Base-by-base conservation (phyloP, 2,113 vertebrate species). In the Fregetta grallaria region DNA sequence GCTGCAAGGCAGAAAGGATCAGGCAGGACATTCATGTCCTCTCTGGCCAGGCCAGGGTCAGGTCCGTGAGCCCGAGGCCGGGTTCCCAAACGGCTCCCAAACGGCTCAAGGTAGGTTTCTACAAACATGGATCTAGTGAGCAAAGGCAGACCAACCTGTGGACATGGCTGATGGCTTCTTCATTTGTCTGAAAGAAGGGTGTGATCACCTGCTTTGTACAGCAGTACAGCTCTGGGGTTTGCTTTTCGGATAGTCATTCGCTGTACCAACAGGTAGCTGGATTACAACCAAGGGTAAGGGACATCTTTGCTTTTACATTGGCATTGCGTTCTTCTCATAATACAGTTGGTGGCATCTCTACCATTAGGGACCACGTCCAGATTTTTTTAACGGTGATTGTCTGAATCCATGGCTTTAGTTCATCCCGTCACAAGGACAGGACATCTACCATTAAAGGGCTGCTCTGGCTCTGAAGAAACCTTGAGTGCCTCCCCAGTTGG, bases 51-150 rank as follows among this genome's bases (percentile, higher is more conserved):
- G 15, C n/a, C 40, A 52, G 26, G 27, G 14, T 53, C 65, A 65
- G 67, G 29, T 40, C 70, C 0, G 0, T 75, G 59, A 53, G 20
- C 26, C 7, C 1, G 1, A 25, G 53, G 22, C 15, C 38, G n/a
- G 42, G 16, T 67, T 78, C 34, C 56, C 56, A 71, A 20, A 40
- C 15, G 36, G 11, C 55, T 88, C 40, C 58, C 40, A 14, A 3
- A 20, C 5, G 1, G 38, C 42, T 71, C 58, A 25, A 36, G 68
- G 88, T 38, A 47, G 55, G n/a, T 74, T 88, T 78, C 73, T 73
- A 11, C 55, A 73, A 68, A 66, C 15, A 3, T 5, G 17, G 40
- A 29, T 52, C 40, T 68, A 14, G n/a, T 2, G 9, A 58, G 66
- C 47, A 65, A 20, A 56, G 26, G 18, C 63, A 79, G 45, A 65